Conservation (phyloP, 2,888 invertebrate genomes). For the Bembecia ichneumoniformis region DNA sequence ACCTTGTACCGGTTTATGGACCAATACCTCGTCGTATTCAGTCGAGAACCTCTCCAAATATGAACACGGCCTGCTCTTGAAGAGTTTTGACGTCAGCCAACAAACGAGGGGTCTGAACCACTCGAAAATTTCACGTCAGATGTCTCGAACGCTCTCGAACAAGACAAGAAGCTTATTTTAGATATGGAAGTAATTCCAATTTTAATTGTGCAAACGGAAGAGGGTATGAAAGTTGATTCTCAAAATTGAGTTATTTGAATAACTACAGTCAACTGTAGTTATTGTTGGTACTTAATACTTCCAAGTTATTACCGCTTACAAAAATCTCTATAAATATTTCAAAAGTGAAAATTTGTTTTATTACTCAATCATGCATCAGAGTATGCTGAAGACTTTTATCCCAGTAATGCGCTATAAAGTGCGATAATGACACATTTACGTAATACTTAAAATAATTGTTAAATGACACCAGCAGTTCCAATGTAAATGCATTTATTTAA, state of each 20-base stretch:
- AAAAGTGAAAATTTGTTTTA: too few relatives aligned
- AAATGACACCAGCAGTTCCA: too few relatives aligned
- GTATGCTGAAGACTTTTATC: too few relatives aligned
- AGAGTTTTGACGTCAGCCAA: constrained; percentile 36
- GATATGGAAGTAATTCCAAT: constrained; percentile 25
- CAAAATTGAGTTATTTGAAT: background rate
- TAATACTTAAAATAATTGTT: too few relatives aligned
- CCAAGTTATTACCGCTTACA: too few relatives aligned
- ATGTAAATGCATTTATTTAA: too few relatives aligned
- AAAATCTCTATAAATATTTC: too few relatives aligned
- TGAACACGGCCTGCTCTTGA: constrained; percentile 8
- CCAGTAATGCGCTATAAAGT: too few relatives aligned
- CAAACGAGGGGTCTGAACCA: constrained; percentile 28
- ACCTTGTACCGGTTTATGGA: background rate
- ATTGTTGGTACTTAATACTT: too few relatives aligned
- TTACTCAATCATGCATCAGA: too few relatives aligned
- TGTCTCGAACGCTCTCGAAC: constrained; percentile 31
- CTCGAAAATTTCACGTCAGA: constrained; percentile 39
- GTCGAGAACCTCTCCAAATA: background rate
- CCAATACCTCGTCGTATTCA: background rate
- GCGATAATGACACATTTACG: too few relatives aligned
- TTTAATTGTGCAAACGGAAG: constrained; percentile 3
- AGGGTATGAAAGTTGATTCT: background rate
- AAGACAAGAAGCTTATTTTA: constrained; percentile 39
- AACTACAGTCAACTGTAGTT: background rate